Evolutionary conservation across 2,113 vertebrate species (phyloP).

Genomic region (Dipodomys spectabilis): DNA sequence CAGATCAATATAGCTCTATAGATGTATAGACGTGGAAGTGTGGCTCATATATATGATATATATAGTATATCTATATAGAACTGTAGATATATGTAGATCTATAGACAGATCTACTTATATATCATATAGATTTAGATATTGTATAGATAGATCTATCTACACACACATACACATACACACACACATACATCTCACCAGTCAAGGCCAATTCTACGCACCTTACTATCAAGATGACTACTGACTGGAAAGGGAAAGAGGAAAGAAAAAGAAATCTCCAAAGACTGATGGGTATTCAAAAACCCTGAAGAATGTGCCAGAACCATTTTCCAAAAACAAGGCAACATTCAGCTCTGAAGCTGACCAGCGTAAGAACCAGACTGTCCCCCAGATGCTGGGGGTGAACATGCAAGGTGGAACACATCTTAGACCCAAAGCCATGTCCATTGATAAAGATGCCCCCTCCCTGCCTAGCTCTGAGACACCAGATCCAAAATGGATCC

Average conservation of each 20-base stretch:
- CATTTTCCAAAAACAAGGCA: not conserved
- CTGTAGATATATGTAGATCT: too few species aligned
- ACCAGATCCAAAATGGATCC: not conserved
- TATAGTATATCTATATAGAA: too few species aligned
- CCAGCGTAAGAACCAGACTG: too few species aligned
- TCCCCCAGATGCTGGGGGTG: too few species aligned
- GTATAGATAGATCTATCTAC: too few species aligned
- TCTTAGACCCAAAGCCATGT: rapidly evolving
- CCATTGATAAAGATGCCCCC: not conserved
- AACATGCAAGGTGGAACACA: not conserved
- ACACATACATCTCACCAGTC: slow-evolving; percentile 72
- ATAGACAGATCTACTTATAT: too few species aligned
- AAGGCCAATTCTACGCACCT: slow-evolving; percentile 93
- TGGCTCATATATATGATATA: too few species aligned
- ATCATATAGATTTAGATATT: too few species aligned
- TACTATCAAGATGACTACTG: slow-evolving; percentile 90
- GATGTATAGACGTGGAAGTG: slow-evolving; percentile 29
- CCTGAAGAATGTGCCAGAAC: slow-evolving; percentile 71
- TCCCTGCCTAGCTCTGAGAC: not conserved
- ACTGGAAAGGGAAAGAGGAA: slow-evolving; percentile 87
- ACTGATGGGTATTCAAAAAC: slow-evolving; percentile 66
- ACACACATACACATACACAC: too few species aligned
- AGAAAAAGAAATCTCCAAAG: slow-evolving; percentile 80
- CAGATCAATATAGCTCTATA: not conserved
- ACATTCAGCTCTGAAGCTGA: too few species aligned